Evolutionary conservation across 1,140 invertebrate genomes (phyloP).

Genomic region (Drosophila willistoni): DNA sequence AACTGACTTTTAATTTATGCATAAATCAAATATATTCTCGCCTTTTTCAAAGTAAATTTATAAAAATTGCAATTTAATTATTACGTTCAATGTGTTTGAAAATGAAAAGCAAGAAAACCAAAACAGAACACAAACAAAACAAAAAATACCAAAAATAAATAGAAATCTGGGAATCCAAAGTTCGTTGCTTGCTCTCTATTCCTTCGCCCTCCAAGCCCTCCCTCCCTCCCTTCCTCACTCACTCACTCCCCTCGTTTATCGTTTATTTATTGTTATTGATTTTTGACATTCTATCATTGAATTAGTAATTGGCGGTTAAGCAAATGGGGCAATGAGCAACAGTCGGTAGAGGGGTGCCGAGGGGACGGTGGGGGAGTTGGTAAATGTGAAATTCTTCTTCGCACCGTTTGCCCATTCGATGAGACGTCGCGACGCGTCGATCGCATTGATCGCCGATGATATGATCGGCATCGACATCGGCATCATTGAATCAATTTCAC

Average conservation of each 20-base stretch:
- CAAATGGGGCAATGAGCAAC: constrained; percentile 2
- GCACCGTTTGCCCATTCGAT: constrained; percentile 1
- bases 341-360: not conserved
- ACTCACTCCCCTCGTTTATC: constrained; percentile 53
- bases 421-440: not conserved
- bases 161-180: constrained; percentile 63
- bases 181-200: constrained; percentile 59
- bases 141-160: constrained; percentile 43
- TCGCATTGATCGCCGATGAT: constrained; percentile 3
- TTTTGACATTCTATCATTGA: constrained; percentile 82
- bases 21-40: constrained; percentile 11
- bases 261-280: constrained; percentile 81
- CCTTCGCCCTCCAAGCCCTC: too few relatives aligned
- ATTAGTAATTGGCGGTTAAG: constrained; percentile 49
- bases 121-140: not conserved
- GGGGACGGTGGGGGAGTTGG: not conserved
- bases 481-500: constrained; percentile 39
- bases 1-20: too few relatives aligned
- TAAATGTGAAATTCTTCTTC: constrained; percentile 16
- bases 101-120: not conserved
- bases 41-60: constrained; percentile 61
- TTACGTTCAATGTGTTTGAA: constrained; percentile 35
- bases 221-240: not conserved
- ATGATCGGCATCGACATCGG: constrained; percentile 22
- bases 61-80: constrained; percentile 79